phyloP scores from a whole-genome alignment of 2,113 vertebrate genomes.

The Aepyceros melampus region DNA sequence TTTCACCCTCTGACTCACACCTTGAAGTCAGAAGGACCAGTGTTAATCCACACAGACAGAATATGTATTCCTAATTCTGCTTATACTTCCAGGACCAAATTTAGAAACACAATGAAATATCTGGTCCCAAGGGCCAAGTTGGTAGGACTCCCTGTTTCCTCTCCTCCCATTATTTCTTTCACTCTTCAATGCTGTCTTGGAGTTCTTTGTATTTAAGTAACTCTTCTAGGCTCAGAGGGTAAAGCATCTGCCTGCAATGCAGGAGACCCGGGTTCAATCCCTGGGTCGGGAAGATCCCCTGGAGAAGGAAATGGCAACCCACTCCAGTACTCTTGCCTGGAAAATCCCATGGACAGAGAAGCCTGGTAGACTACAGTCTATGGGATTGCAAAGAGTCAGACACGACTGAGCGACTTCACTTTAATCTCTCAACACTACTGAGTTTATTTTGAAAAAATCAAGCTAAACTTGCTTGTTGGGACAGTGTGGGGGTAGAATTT shows the following conservation, averaged over 20 bases:
- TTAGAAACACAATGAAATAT: constrained; percentile 26
- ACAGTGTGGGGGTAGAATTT: not conserved
- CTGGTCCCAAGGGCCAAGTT: not conserved
- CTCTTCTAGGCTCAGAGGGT: too few species aligned
- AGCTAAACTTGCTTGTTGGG: not conserved
- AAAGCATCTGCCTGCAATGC: too few species aligned
- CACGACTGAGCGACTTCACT: too few species aligned
- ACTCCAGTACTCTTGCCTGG: too few species aligned
- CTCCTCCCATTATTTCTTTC: not conserved
- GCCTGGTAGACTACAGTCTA: too few species aligned
- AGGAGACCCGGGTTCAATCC: too few species aligned
- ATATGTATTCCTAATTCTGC: constrained; percentile 37
- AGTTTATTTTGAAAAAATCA: not conserved
- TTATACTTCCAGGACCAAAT: not conserved
- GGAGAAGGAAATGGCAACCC: too few species aligned
- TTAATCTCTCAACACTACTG: not conserved
- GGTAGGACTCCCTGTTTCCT: not conserved
- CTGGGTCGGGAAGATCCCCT: too few species aligned
- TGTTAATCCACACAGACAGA: not conserved
- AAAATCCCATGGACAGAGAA: too few species aligned
- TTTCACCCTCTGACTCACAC: constrained; percentile 51
- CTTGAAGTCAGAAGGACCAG: constrained; percentile 62
- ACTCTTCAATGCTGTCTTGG: not conserved
- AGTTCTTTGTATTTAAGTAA: not conserved
- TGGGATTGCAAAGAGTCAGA: too few species aligned